Evolutionary conservation across 2,888 invertebrate species (phyloP), one percentile per base, ranked within the genome.

Genomic region (Heliconius aoede): DNA sequence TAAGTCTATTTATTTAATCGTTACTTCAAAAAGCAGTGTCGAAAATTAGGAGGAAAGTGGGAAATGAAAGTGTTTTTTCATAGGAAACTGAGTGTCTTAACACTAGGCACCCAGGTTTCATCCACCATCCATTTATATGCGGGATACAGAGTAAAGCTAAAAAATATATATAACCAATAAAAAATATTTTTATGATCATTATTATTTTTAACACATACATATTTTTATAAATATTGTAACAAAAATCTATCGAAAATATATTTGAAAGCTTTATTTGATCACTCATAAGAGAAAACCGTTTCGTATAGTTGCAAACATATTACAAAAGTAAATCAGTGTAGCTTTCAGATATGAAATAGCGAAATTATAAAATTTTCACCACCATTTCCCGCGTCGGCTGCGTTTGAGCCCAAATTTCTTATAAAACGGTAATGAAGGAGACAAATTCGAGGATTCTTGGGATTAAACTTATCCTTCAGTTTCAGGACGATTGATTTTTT

Each of bases 401-500:
- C 60, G 36, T 72, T 72, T 61, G 61, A 60, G 36, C n/a, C 28
- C 69, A 36, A 61, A 61, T 71, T 71, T 55, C 58, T 55, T 7
- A 58, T 40, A 64, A 26, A 62, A 32, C 55, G 51, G 73, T 60
- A 73, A 69, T 69, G 64, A 73, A 28, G 64, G 32, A 76, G 76
- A 78, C 76, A 78, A 78, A 78, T 78, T 78, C 72, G 46, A 61
- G 68, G 78, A 78, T 78, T 78, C 40, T 74, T 68, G 60, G 72
- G 78, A 78, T 78, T 78, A 72, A 72, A 74, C 76, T 76, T 78
- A 78, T 74, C 76, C 78, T 65, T 61, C 76, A 76, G 76, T 74
- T 76, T 78, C 74, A 55, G 62, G 46, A 32, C 74, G 78, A 76
- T 78, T 78, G 76, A 76, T 74, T 78, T 78, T 77, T 73, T 76